A percentile compares a stretch with the other conserved stretches of the same genome.
phyloP scores from a whole-genome alignment of 2,113 vertebrate species.

The Pholis gunnellus region DNA sequence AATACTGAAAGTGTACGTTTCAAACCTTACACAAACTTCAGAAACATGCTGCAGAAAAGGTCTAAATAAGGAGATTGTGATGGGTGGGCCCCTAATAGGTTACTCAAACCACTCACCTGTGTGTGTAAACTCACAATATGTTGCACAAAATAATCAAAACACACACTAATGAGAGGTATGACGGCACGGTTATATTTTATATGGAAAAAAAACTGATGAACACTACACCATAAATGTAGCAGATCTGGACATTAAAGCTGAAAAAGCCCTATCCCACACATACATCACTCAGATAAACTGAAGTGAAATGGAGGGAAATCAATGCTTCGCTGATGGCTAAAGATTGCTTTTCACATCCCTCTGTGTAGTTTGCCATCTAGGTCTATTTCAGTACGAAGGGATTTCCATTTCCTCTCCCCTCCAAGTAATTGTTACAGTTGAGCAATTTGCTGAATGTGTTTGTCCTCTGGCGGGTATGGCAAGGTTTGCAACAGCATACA shows the following conservation, averaged over 20 bases:
- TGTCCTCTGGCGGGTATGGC: slow-evolving; percentile 50
- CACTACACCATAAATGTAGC: slow-evolving; percentile 10
- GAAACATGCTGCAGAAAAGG: neutral
- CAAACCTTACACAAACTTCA: slow-evolving; percentile 3
- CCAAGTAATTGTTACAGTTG: slow-evolving; percentile 64
- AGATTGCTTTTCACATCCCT: slow-evolving; percentile 52
- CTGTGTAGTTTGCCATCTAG: slow-evolving; percentile 68
- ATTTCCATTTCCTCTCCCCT: slow-evolving; percentile 69
- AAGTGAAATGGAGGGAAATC: slow-evolving; percentile 46
- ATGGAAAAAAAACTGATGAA: neutral
- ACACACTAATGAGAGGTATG: slow-evolving; percentile 11
- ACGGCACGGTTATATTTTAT: neutral
- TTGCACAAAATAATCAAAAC: slow-evolving; percentile 3
- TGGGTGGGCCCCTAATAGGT: neutral
- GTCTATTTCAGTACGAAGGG: slow-evolving; percentile 57
- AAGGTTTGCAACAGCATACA: slow-evolving; percentile 43
- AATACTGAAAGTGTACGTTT: neutral
- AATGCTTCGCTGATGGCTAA: slow-evolving; percentile 56
- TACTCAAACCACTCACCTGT: slow-evolving; percentile 7
- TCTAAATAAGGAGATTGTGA: neutral
- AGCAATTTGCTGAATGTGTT: slow-evolving; percentile 65
- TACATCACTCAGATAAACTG: slow-evolving; percentile 39
- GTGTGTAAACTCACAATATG: neutral
- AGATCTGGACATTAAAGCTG: slow-evolving; percentile 10
- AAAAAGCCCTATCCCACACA: slow-evolving; percentile 20